Base-by-base conservation (phyloP, 1,140 invertebrate species). In the Anastrepha obliqua region DNA sequence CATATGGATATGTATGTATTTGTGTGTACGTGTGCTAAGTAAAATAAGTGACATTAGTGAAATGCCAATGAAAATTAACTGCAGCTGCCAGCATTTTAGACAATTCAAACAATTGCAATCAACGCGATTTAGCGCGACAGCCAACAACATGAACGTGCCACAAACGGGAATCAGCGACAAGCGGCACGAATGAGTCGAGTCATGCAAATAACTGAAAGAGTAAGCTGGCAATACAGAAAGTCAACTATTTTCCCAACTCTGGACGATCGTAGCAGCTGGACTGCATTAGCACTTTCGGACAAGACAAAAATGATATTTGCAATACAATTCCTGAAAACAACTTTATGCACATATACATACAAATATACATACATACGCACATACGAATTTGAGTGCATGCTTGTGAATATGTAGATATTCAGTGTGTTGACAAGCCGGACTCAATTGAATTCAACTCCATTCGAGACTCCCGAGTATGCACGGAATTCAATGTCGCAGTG, bases 41-140 rank as follows among this genome's bases (percentile, higher is more conserved):
- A 17, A 81, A 81, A 47, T 81, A 81, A 81, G 74, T 81, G 74
- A 81, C 74, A 81, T 81, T 81, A 81, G 74, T 81, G 74, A 81
- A 81, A 81, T 81, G 74, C 74, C 74, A 81, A 81, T 81, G 74
- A 55, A 81, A 81, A 81, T 81, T 81, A 81, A 81, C 74, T 81
- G 74, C 74, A 81, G 74, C 74, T 81, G 74, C 47, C 47, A 81
- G 44, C 74, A 81, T 81, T 81, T 81, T 81, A 55, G 74, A 81
- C 74, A 81, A 81, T 81, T 47, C 74, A 47, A 58, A 55, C 74
- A 81, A 81, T 81, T 81, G n/a, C 74, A 81, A 81, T 51, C 74
- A 42, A 55, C 47, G 74, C 74, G 74, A 81, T 81, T 55, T 55
- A 29, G 44, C 47, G 74, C 74, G 9, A 81, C 13, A 81, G 74